A percentile compares a stretch with the other conserved stretches of the same genome.
These are phyloP conservation scores for Cataglyphis hispanica DNA, from an alignment of 1,140 invertebrate species.

Conservation along the genomic window DNA sequence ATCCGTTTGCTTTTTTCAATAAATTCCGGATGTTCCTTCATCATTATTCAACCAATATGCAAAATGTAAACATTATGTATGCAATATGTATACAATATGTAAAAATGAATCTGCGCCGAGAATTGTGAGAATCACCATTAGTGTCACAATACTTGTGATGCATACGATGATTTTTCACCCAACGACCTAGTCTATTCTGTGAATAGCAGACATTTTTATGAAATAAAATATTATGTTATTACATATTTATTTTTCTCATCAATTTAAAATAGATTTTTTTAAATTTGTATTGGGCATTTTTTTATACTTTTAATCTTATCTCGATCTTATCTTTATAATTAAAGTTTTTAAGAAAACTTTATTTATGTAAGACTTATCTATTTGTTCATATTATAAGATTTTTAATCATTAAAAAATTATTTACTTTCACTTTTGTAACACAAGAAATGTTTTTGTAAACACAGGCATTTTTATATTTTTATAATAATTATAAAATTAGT, in stretches of 20 bases:
- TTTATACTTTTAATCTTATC: not conserved
- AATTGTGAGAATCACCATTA: slow-evolving; percentile 57
- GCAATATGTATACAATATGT: too few relatives aligned
- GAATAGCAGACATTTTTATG: not conserved
- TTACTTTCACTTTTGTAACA: not conserved
- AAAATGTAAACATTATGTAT: too few relatives aligned
- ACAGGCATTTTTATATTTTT: too few relatives aligned
- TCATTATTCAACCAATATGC: slow-evolving; percentile 49
- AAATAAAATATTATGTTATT: not conserved
- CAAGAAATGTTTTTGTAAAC: not conserved
- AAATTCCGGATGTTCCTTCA: slow-evolving; percentile 57
- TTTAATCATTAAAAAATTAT: not conserved
- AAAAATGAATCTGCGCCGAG: slow-evolving; percentile 36
- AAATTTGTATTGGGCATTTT: not conserved
- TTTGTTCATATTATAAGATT: not conserved
- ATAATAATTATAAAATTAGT: too few relatives aligned
- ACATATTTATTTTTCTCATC: not conserved
- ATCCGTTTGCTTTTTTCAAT: slow-evolving; percentile 31
- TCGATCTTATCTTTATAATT: too few relatives aligned
- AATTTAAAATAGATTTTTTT: not conserved
- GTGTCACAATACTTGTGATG: slow-evolving; percentile 56
- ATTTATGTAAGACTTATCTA: not conserved
- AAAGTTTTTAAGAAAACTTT: slow-evolving; percentile 2
- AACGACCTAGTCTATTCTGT: not conserved
- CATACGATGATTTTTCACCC: slow-evolving; percentile 42